Evolutionary conservation across 2,888 invertebrate genomes (phyloP), one percentile per base, ranked within the genome.

Genomic region (Trissonchulus latispiculum): DNA sequence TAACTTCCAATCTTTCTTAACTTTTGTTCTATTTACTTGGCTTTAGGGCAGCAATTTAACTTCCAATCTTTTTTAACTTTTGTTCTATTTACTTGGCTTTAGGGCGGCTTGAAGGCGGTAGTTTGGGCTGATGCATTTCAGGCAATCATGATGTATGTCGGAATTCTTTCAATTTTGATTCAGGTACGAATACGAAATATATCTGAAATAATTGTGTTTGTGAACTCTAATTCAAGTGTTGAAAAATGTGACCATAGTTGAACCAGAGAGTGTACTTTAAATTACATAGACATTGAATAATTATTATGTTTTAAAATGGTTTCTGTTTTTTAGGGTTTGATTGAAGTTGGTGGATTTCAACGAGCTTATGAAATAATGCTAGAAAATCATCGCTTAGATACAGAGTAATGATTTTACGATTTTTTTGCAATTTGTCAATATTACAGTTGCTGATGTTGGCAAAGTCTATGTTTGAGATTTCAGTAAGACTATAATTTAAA

Each of bases 41-140:
- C 83, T 85, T 75, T 81, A 90, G 90, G 91, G 91, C 76, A 91
- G 91, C 73, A n/a, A n/a, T n/a, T n/a, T n/a, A n/a, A n/a, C n/a
- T n/a, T n/a, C n/a, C n/a, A n/a, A n/a, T n/a, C n/a, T n/a, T n/a
- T n/a, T n/a, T 48, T 8, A 48, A 48, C 8, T 48, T 48, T 48
- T 48, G 3, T 59, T 28, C 23, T 72, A 3, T 71, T 23, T 71
- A 3, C n/a, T n/a, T n/a, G 8, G n/a, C 83, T 85, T 75, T 81
- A 90, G 90, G 91, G 91, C 76, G 91, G 91, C 73, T 84, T 91
- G 67, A 89, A 90, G 81, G 90, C 90, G 3, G 91, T 91, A 64
- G 90, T 91, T 78, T 87, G 89, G 81, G 92, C 92, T 35, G 94
- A 94, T 82, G 92, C 92, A n/a, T 91, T 93, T 79, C 93, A 94